These are phyloP conservation scores for Taenioides sp. DNA, from an alignment of 2,797 vertebrate genomes.

Conservation along the genomic window DNA sequence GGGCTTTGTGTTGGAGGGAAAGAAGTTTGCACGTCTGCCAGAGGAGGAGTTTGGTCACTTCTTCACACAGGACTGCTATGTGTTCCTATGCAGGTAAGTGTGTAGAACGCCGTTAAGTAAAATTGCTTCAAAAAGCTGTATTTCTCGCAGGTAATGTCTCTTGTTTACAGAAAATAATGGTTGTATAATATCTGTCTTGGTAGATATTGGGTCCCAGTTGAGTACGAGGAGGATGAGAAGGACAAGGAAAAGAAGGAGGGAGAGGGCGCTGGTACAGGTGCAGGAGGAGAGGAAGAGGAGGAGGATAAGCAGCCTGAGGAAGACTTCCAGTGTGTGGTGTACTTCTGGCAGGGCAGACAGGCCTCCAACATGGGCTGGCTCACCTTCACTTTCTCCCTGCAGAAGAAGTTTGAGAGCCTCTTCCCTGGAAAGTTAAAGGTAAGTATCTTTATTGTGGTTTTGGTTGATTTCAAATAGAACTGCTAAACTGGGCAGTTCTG, in stretches of 20 bases:
- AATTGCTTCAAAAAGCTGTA: neutral
- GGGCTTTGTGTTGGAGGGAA: conserved; percentile 94
- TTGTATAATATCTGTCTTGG: neutral
- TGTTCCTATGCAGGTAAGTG: conserved; percentile 92
- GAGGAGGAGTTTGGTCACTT: conserved; percentile 99
- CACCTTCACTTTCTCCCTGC: conserved; percentile 97
- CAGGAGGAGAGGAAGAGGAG: conserved; percentile 59
- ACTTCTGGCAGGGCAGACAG: conserved; percentile 98
- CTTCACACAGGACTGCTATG: conserved; percentile 94
- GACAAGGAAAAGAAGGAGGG: conserved; percentile 48
- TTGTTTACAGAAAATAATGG: neutral
- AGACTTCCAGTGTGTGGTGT: conserved; percentile 97
- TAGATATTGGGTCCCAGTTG: conserved; percentile 96
- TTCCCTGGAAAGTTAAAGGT: conserved; percentile 96
- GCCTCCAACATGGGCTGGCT: conserved; percentile 99
- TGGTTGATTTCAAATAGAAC: no score
- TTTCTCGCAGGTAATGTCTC: no score
- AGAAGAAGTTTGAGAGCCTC: conserved; percentile 98
- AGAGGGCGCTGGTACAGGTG: no score
- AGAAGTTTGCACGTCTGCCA: conserved; percentile 94
- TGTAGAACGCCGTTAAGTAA: neutral
- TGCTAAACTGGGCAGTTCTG: no score
- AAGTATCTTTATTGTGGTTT: neutral
- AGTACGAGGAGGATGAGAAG: conserved; percentile 88
- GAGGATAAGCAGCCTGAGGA: conserved; percentile 92